phyloP scores from a whole-genome alignment of 2,113 vertebrate species.

The Hippocampus zosterae region DNA sequence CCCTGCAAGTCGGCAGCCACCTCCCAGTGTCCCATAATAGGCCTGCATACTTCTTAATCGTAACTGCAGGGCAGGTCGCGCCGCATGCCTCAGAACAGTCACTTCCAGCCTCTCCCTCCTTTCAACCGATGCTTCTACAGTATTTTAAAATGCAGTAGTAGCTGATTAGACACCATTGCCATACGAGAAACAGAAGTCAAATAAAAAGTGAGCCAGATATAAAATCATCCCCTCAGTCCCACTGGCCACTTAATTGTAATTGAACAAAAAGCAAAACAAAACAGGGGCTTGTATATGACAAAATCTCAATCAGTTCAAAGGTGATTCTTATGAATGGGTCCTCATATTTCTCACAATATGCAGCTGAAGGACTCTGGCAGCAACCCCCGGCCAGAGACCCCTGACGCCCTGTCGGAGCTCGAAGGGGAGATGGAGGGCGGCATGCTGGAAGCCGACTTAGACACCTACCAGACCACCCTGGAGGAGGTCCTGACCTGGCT shows the following conservation, averaged over 20 bases:
- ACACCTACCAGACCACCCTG: conserved; percentile 88
- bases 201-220: neutral
- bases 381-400: conserved; percentile 72
- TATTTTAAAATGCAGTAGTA: conserved; percentile 39
- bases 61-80: conserved; percentile 21
- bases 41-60: conserved; percentile 18
- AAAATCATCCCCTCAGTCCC: too few relatives aligned
- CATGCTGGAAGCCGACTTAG: conserved; percentile 80
- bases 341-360: conserved; percentile 28
- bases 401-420: conserved; percentile 76
- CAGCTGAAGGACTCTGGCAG: conserved; percentile 62
- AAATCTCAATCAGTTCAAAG: too few relatives aligned
- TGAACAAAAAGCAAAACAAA: too few relatives aligned
- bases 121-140: conserved; percentile 27
- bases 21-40: conserved; percentile 46
- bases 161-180: conserved; percentile 15
- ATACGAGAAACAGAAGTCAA: conserved; percentile 19
- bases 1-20: conserved; percentile 25
- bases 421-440: conserved; percentile 81
- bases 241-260: too few relatives aligned
- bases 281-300: too few relatives aligned
- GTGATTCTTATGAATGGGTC: neutral
- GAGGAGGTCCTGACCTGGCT: conserved; percentile 98
- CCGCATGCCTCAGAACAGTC: conserved; percentile 19
- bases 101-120: conserved; percentile 17